Evolutionary conservation across 2,888 invertebrate species (phyloP), one percentile per base, ranked within the genome.

Genomic region (Macrosoma leucophasiata): DNA sequence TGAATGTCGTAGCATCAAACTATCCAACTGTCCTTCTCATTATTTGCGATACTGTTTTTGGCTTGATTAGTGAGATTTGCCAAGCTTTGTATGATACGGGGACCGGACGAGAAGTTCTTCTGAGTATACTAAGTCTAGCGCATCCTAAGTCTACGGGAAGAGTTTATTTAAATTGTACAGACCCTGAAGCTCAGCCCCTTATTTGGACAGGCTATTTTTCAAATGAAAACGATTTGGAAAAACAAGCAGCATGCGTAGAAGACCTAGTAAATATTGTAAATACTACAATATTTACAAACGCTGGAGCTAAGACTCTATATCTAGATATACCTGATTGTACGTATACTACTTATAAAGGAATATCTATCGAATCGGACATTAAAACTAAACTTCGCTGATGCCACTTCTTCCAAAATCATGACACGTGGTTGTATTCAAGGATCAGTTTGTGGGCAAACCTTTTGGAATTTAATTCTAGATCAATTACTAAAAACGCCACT

Each of bases 71-170:
- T 63, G 15, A 66, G 64, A 43, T 52, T 13, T 67, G 69, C 34
- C 36, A 39, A 10, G 44, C 46, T 2, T 5, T 66, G 2, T 50
- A 52, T 0, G 37, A 58, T 23, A 41, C 52, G 1, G 45, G 46
- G 1, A 38, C 50, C 10, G 23, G 40, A 3, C 41, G 32, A 24
- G 59, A 56, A 7, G 20, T 35, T 0, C 29, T 62, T 4, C 44
- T 56, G 5, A 20, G 53, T 0, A 24, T 62, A n/a, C 13, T 67
- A 13, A 46, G 56, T 3, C 39, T 57, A n/a, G 29, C 70, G 5
- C 63, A 63, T 22, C 67, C 72, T 4, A 36, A 62, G 40, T 73
- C 73, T 1, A 59, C 55, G 41, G 77, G 78, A 5, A 42, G 33
- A 14, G 44, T 75, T 2, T 46, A 38, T 18, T 38, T 73, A 5